phyloP scores from a whole-genome alignment of 1,140 invertebrate genomes.

The Tribolium castaneum region DNA sequence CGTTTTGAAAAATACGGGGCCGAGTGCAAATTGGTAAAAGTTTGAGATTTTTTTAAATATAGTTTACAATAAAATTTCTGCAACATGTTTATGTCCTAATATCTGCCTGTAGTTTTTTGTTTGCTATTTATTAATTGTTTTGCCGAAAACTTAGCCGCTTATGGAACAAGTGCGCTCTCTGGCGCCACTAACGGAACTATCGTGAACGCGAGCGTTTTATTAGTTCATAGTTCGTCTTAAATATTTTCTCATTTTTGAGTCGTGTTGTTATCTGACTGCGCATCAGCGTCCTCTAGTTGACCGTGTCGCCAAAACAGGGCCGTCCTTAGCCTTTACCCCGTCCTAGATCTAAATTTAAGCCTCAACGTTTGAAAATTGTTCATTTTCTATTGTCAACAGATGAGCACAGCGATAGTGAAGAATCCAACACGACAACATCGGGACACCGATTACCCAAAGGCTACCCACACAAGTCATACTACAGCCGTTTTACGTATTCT shows the following conservation, averaged over 20 bases:
- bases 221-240: too few species aligned
- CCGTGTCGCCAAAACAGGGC: neutral
- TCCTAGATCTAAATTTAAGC: constrained; percentile 14
- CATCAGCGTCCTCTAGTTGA: neutral
- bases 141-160: too few species aligned
- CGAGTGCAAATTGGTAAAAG: too few species aligned
- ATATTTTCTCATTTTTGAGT: neutral
- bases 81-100: too few species aligned
- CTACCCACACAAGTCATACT: constrained; percentile 49
- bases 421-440: constrained; percentile 53
- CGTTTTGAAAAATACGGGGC: too few species aligned
- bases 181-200: too few species aligned
- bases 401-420: constrained; percentile 60
- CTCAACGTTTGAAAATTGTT: neutral
- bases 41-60: too few species aligned
- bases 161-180: too few species aligned
- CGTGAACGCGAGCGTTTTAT: too few species aligned
- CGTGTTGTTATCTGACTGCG: neutral
- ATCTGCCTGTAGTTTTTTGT: too few species aligned
- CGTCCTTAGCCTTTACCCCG: constrained; percentile 24
- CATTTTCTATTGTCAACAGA: constrained; percentile 49
- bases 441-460: constrained; percentile 38
- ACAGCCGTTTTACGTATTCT: constrained; percentile 58
- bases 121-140: too few species aligned
- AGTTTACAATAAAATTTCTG: too few species aligned